Percentiles rank a stretch among this genome's conserved stretches.
These are phyloP conservation scores for Plagodis dolabraria DNA, from an alignment of 2,888 invertebrate genomes.

Conservation along the genomic window DNA sequence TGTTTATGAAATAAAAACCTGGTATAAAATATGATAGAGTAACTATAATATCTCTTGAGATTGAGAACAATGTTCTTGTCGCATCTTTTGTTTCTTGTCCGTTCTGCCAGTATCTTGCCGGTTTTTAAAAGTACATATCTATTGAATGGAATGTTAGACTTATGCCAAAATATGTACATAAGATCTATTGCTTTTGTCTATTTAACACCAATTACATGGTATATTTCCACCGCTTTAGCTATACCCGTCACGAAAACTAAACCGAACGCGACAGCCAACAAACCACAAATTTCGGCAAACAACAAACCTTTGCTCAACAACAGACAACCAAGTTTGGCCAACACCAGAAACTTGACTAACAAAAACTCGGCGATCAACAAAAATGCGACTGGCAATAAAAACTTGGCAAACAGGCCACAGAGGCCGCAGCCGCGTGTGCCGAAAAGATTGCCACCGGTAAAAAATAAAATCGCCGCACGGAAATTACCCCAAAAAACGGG, in stretches of 20 bases:
- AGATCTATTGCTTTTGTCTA: conserved; percentile 12
- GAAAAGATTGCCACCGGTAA: conserved; percentile 43
- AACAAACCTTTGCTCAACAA: conserved; percentile 13
- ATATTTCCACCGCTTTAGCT: conserved; percentile 42
- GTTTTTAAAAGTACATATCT: too few species aligned
- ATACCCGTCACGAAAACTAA: conserved; percentile 40
- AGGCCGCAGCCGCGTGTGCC: conserved; percentile 32
- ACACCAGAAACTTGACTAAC: conserved; percentile 20
- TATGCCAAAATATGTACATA: conserved; percentile 18
- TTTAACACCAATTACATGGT: conserved; percentile 28
- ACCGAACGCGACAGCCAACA: conserved; percentile 10
- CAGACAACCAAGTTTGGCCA: conserved; percentile 14
- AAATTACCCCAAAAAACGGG: conserved; percentile 55
- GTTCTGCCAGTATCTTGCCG: too few species aligned
- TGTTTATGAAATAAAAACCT: not conserved
- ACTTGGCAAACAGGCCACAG: conserved; percentile 5
- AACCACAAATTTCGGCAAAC: conserved; percentile 15
- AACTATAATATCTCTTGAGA: too few species aligned
- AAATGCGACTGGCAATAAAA: conserved; percentile 6
- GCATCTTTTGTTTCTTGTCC: too few species aligned
- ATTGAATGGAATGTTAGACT: not conserved
- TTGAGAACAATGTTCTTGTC: too few species aligned
- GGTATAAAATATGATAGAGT: too few species aligned
- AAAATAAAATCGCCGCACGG: conserved; percentile 41
- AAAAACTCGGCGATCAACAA: conserved; percentile 8